phyloP scores from a whole-genome alignment of 2,113 vertebrate species.

The Lipotes vexillifer region DNA sequence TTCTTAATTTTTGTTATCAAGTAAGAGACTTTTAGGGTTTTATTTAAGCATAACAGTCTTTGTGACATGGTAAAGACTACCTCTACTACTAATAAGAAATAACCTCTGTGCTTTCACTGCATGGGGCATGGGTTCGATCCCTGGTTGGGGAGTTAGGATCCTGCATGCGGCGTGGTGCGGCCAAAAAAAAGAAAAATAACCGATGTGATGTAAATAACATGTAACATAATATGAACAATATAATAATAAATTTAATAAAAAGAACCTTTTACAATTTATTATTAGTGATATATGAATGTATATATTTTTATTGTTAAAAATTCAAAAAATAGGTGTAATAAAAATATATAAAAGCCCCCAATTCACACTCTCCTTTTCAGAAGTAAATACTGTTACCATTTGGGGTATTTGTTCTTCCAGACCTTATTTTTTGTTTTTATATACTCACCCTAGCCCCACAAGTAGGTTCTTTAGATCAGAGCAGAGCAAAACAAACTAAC shows the following conservation, averaged over 20 bases:
- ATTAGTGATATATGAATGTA: not conserved
- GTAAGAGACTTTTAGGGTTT: not conserved
- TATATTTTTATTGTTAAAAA: not conserved
- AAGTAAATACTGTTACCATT: not conserved
- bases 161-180: not conserved
- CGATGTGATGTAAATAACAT: not conserved
- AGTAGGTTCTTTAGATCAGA: not conserved
- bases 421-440: not conserved
- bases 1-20: not conserved
- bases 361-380: not conserved
- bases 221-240: not conserved
- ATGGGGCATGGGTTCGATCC: not conserved
- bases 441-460: not conserved
- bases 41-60: not conserved
- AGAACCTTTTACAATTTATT: not conserved
- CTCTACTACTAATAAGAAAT: not conserved
- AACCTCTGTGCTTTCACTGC: not conserved
- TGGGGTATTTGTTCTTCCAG: not conserved
- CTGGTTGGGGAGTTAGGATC: not conserved
- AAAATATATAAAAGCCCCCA: not conserved
- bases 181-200: not conserved
- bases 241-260: not conserved
- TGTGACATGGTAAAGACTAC: not conserved
- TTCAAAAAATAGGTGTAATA: not conserved
- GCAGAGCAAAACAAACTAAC: not conserved